phyloP scores from a whole-genome alignment of 2,888 invertebrate species.

The Mayetiola destructor region DNA sequence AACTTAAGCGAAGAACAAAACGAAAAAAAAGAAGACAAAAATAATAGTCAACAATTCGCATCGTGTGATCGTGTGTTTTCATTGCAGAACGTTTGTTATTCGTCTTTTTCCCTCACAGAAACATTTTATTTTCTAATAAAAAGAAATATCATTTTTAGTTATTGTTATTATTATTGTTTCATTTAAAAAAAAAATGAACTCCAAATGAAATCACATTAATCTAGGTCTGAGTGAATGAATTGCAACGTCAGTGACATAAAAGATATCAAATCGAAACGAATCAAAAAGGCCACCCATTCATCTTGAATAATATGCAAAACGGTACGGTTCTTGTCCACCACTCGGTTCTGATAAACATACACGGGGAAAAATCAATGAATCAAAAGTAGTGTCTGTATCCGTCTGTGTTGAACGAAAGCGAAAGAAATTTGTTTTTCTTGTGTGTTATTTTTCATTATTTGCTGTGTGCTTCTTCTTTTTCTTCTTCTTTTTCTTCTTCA shows the following conservation, averaged over 20 bases:
- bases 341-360: constrained; percentile 5
- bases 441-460: too few relatives aligned
- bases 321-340: background rate
- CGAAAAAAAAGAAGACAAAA: too few relatives aligned
- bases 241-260: background rate
- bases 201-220: background rate
- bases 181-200: background rate
- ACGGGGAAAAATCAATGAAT: constrained; percentile 12
- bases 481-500: too few relatives aligned
- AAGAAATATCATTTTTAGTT: background rate
- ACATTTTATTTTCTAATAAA: background rate
- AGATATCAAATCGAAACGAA: too few relatives aligned
- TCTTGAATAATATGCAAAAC: too few relatives aligned
- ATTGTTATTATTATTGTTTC: background rate
- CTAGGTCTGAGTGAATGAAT: background rate
- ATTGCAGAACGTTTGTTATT: background rate
- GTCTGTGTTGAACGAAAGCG: background rate
- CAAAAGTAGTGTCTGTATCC: constrained; percentile 2
- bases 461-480: too few relatives aligned
- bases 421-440: background rate
- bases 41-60: too few relatives aligned
- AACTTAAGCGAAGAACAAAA: background rate
- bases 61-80: constrained; percentile 1
- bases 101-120: too few relatives aligned
- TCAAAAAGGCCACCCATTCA: too few relatives aligned